Percentiles rank a stretch among this genome's conserved stretches.
Evolutionary conservation across 2,113 vertebrate genomes (phyloP).

Genomic region (Castor canadensis): DNA sequence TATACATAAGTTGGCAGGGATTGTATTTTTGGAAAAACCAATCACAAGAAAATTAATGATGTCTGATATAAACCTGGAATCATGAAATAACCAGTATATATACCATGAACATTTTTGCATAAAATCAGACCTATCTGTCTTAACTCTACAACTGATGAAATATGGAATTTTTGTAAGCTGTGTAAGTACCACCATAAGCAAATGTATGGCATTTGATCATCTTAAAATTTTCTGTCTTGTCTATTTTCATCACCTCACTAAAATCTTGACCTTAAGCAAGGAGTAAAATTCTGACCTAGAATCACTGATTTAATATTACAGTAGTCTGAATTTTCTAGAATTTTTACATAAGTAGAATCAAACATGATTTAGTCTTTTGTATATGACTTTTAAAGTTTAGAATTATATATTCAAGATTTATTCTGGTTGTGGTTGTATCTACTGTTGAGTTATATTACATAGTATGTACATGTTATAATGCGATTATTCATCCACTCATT

Average conservation of each 20-base stretch:
- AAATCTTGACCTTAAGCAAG: not conserved
- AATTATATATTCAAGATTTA: not conserved
- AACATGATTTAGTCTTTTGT: too few species aligned
- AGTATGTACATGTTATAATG: not conserved
- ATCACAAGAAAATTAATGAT: not conserved
- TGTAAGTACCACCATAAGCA: not conserved
- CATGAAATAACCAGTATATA: not conserved
- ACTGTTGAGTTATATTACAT: not conserved
- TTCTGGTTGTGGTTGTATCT: not conserved
- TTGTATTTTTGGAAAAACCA: not conserved
- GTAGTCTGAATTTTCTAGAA: not conserved
- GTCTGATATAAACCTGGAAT: not conserved
- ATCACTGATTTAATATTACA: not conserved
- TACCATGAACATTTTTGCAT: not conserved
- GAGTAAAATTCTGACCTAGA: too few species aligned
- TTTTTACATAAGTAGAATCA: not conserved
- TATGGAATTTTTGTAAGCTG: not conserved
- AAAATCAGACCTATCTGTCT: not conserved
- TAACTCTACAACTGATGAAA: not conserved
- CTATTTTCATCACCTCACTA: not conserved
- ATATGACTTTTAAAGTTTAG: not conserved
- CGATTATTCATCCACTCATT: not conserved
- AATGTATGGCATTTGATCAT: not conserved
- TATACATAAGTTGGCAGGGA: not conserved
- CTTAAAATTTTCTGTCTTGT: not conserved